Base-by-base conservation (phyloP, 1,140 invertebrate species). In the Drosophila athabasca region DNA sequence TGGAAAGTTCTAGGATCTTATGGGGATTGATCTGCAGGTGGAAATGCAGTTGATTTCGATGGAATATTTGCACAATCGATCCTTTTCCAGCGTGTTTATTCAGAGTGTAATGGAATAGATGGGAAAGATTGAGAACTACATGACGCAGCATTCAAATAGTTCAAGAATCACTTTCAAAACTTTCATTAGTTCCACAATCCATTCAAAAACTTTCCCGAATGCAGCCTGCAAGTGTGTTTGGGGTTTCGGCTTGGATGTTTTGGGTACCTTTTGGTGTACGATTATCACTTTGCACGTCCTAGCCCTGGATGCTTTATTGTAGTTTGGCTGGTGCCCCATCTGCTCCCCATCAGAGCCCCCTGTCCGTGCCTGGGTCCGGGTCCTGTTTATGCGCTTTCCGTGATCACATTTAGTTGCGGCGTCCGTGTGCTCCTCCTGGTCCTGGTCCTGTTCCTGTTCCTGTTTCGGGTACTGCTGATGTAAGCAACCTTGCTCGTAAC, bases 251-350 rank as follows among this genome's bases (percentile, higher is more conserved):
- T 50, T 55, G 15, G 17, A 8, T 31, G 9, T 17, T 7, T 19
- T 15, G 1, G 0, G 9, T 2, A 6, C 48, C 24, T 43, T 53
- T 58, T 53, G 53, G 66, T 69, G 71, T 59, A 62, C 62, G 77
- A 74, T 84, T 85, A 85, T 84, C 81, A 84, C 77, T 81, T 87
- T 62, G 73, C 81, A 84, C 81, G 82, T 84, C 68, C 79, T 73
- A 53, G 60, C 71, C 68, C 46, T 13, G 35, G 64, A 76, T 77
- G 76, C 76, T 76, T 85, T 83, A 84, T 83, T 76, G 80, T 76
- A 64, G 45, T 75, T 61, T 64, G 76, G 50, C 58, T 67, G 68
- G 43, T 75, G 72, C 58, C 53, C 58, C 78, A 82, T 57, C 46
- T 48, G 49, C 43, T 54, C 49, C 29, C 31, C 3, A 39, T 39